These are phyloP conservation scores for Pristionchus exspectatus DNA, from an alignment of 2,888 invertebrate genomes.

Conservation along the genomic window DNA sequence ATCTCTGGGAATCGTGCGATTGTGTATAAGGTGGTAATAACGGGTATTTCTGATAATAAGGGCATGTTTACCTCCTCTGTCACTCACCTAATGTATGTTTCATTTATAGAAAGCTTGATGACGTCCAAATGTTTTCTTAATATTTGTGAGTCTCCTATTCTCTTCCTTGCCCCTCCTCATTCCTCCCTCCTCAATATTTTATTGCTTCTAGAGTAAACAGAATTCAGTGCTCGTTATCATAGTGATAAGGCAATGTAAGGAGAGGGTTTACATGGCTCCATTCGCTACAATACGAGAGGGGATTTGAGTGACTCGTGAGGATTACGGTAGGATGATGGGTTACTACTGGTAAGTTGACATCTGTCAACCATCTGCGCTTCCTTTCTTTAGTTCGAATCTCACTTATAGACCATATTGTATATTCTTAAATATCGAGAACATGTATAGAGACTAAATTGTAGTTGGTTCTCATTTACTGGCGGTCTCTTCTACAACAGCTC, in stretches of 20 bases:
- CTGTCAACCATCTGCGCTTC: constrained; percentile 5
- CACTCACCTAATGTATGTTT: neutral
- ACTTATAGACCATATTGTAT: neutral
- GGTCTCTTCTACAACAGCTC: constrained; percentile 2
- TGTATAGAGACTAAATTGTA: neutral
- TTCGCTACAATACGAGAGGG: neutral
- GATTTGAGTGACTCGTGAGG: neutral
- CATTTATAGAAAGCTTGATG: neutral
- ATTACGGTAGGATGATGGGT: constrained; percentile 8
- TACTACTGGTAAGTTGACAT: constrained; percentile 14
- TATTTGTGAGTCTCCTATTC: neutral
- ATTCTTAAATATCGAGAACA: neutral
- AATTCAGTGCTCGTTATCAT: constrained; percentile 27
- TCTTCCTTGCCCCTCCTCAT: neutral
- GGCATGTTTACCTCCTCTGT: neutral
- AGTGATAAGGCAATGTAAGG: neutral
- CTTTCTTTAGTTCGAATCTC: neutral
- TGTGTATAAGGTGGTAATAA: neutral
- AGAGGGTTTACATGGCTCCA: neutral
- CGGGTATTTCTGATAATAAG: neutral
- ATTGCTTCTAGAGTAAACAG: constrained; percentile 5
- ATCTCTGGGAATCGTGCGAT: neutral
- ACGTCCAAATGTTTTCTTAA: neutral
- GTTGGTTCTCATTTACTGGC: neutral
- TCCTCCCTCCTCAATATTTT: constrained; percentile 22